phyloP scores from a whole-genome alignment of 2,888 invertebrate species.

The Deladenus siricidicola region DNA sequence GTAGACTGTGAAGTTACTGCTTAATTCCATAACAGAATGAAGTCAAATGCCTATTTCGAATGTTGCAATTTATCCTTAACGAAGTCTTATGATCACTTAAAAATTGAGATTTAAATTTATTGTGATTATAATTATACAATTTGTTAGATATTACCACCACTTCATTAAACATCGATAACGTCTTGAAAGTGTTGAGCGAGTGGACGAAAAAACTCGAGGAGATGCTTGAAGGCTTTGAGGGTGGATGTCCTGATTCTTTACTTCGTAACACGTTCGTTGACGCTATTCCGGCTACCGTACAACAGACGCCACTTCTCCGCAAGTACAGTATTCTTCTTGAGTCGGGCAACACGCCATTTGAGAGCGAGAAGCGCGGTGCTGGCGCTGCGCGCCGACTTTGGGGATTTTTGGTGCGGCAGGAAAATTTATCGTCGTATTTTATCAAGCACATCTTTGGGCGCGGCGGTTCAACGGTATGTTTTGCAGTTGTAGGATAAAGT shows the following conservation, averaged over 20 bases:
- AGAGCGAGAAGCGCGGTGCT: conserved; percentile 63
- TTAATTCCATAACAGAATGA: too few relatives aligned
- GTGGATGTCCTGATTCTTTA: conserved; percentile 46
- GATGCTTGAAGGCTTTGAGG: conserved; percentile 54
- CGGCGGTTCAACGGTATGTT: conserved; percentile 2
- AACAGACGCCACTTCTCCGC: conserved; percentile 1
- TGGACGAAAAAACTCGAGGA: conserved; percentile 78
- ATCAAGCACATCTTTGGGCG: conserved; percentile 76
- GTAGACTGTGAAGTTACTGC: too few relatives aligned
- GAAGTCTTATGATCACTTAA: too few relatives aligned
- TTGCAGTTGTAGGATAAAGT: too few relatives aligned
- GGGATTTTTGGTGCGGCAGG: conserved; percentile 65
- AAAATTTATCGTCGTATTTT: conserved; percentile 83
- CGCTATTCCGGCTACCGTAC: background rate
- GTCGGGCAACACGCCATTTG: conserved; percentile 87
- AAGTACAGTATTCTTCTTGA: conserved; percentile 67
- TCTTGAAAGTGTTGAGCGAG: conserved; percentile 72
- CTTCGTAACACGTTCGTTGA: conserved; percentile 44
- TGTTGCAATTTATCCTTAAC: too few relatives aligned
- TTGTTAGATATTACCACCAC: conserved; percentile 77
- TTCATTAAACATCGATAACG: conserved; percentile 83
- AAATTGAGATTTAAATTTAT: too few relatives aligned
- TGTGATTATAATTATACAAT: conserved; percentile 1
- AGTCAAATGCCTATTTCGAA: too few relatives aligned
- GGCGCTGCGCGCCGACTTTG: conserved; percentile 67